A percentile compares a stretch with the other conserved stretches of the same genome.
These are phyloP conservation scores for Chionoecetes opilio DNA, from an alignment of 1,140 invertebrate species.

Conservation along the genomic window DNA sequence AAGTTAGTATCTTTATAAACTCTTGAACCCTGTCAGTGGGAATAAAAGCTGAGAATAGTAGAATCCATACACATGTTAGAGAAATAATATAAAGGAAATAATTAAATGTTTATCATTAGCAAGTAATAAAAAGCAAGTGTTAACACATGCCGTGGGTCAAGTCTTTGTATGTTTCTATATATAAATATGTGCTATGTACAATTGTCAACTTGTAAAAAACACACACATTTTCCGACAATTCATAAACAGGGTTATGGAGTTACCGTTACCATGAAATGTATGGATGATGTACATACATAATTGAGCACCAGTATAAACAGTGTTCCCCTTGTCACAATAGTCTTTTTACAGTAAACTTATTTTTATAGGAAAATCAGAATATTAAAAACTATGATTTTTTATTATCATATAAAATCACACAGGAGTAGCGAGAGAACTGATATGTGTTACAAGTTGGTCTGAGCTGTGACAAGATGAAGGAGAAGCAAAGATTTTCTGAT, in stretches of 20 bases:
- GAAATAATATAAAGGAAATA: conserved; percentile 68
- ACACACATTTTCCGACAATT: neutral
- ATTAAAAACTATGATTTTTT: conserved; percentile 70
- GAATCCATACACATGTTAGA: conserved; percentile 77
- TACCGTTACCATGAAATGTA: neutral
- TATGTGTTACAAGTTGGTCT: conserved; percentile 79
- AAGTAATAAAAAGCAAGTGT: conserved; percentile 76
- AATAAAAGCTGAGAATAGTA: conserved; percentile 78
- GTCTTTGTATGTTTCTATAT: neutral
- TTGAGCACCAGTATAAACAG: too few relatives aligned
- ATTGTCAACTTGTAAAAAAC: neutral
- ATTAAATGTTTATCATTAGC: conserved; percentile 75
- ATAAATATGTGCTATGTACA: conserved; percentile 21
- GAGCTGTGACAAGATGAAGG: conserved; percentile 73
- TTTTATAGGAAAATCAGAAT: conserved; percentile 56
- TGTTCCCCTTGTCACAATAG: neutral
- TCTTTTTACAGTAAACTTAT: neutral
- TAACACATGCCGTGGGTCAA: conserved; percentile 75
- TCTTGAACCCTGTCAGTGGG: conserved; percentile 79
- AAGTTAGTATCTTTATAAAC: conserved; percentile 74
- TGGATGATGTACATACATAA: neutral
- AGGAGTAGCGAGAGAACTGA: conserved; percentile 79
- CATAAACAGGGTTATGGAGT: conserved; percentile 16
- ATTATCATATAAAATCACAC: conserved; percentile 80
- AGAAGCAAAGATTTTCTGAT: conserved; percentile 57